A percentile compares a stretch with the other conserved stretches of the same genome.
These are phyloP conservation scores for Phalera bucephala DNA, from an alignment of 2,888 invertebrate species.

Conservation along the genomic window DNA sequence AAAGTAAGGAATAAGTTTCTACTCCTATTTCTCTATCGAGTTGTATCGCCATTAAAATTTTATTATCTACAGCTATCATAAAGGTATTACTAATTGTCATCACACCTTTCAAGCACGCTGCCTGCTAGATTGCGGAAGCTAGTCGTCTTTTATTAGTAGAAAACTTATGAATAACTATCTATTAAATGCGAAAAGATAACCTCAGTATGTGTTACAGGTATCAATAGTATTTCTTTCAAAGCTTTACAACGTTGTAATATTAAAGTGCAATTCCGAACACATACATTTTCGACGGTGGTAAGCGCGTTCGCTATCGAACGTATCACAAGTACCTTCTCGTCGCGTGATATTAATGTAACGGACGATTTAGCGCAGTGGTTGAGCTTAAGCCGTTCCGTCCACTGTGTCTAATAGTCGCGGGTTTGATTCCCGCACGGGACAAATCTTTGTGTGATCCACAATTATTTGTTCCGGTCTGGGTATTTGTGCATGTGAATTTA, in stretches of 20 bases:
- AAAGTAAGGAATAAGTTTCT: no score
- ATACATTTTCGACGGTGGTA: no score
- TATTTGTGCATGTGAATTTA: no score
- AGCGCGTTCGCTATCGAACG: no score
- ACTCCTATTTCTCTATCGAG: no score
- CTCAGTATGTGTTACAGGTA: background rate
- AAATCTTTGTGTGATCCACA: no score
- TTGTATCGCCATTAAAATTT: background rate
- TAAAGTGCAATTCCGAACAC: background rate
- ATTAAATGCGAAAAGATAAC: background rate
- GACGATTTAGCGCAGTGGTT: no score
- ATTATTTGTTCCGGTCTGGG: no score
- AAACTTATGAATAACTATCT: background rate
- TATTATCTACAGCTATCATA: background rate
- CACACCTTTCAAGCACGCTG: constrained; percentile 1
- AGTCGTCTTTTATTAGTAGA: constrained; percentile 2
- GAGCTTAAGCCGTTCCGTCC: no score
- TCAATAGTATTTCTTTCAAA: background rate
- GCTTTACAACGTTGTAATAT: background rate
- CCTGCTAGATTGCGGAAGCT: constrained; percentile 4
- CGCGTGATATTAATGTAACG: no score
- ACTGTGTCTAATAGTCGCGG: no score
- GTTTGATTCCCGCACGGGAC: no score
- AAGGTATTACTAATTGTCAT: background rate
- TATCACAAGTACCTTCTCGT: constrained; percentile 3